Base-by-base conservation (phyloP, 2,888 invertebrate genomes). In the Microplitis manilae region DNA sequence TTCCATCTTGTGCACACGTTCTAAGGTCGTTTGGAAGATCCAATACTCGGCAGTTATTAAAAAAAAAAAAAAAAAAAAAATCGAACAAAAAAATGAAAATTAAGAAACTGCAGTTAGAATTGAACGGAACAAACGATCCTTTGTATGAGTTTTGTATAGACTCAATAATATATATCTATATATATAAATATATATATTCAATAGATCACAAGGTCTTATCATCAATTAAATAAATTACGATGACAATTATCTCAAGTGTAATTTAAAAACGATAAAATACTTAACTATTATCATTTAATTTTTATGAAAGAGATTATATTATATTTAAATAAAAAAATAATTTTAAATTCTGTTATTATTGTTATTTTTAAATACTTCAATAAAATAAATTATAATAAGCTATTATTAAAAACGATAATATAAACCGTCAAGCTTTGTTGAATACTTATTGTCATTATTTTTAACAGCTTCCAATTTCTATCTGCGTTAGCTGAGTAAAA, bases 361-460 rank as follows among this genome's bases (percentile, higher is more conserved):
- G 13, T 50, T 50, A 50, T 50, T 50, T 1, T 13, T 13, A 50
- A 50, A 50, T 13, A 50, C 50, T 50, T 13, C 2, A 50, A 50
- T 13, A 9, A 50, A 50, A 50, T 50, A 0, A 5, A 50, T 50
- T 15, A 64, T 64, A 15, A 64, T 64, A 73, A 61, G 62, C 41
- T 9, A 73, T 64, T 73, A 64, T 64, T 17, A 65, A 73, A 73
- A 65, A 59, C 65, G 64, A 70, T 70, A 70, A 65, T 73, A 59
- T 38, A 39, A 65, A 62, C 59, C 50, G 75, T 70, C 62, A 70
- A 30, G 64, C 64, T 38, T 70, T 70, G 59, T 70, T 41, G 50
- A 8, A 5, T 50, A 64, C 15, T 40, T 38, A 70, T 75, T 75
- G 75, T 75, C 38, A 41, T 70, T 64, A 40, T 75, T 39, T 69